A percentile compares a stretch with the other conserved stretches of the same genome.
These are phyloP conservation scores for Spicauda simplicius DNA, from an alignment of 2,888 invertebrate genomes.

Conservation along the genomic window DNA sequence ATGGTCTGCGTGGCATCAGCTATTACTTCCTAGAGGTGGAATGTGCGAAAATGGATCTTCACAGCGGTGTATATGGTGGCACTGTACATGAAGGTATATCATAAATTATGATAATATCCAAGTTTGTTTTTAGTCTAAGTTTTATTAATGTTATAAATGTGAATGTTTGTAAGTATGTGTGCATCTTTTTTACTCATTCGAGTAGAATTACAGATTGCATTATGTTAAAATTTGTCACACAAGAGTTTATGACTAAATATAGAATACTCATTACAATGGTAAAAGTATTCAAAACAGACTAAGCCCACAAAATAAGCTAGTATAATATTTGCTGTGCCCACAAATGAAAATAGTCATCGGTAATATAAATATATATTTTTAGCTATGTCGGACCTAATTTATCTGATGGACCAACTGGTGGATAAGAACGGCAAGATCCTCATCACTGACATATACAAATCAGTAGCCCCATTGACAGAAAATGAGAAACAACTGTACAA, in stretches of 20 bases:
- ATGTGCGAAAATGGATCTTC: constrained; percentile 96
- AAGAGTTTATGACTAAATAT: too few relatives aligned
- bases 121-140: too few relatives aligned
- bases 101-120: constrained; percentile 44
- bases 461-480: constrained; percentile 89
- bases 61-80: constrained; percentile 98
- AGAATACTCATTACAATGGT: too few relatives aligned
- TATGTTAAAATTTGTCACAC: too few relatives aligned
- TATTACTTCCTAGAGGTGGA: constrained; percentile 95
- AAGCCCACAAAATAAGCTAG: too few relatives aligned
- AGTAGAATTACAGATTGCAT: too few relatives aligned
- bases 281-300: too few relatives aligned
- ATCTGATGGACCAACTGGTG: constrained; percentile 92
- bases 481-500: constrained; percentile 90
- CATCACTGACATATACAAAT: constrained; percentile 92
- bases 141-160: too few relatives aligned
- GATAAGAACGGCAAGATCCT: constrained; percentile 95
- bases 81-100: constrained; percentile 91
- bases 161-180: too few relatives aligned
- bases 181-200: too few relatives aligned
- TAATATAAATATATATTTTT: constrained; percentile 39
- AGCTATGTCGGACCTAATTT: constrained; percentile 96
- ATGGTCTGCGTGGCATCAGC: constrained; percentile 96
- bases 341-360: too few relatives aligned
- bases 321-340: too few relatives aligned